Evolutionary conservation across 2,797 vertebrate species (phyloP).

Genomic region (Atherinosoma microstoma): DNA sequence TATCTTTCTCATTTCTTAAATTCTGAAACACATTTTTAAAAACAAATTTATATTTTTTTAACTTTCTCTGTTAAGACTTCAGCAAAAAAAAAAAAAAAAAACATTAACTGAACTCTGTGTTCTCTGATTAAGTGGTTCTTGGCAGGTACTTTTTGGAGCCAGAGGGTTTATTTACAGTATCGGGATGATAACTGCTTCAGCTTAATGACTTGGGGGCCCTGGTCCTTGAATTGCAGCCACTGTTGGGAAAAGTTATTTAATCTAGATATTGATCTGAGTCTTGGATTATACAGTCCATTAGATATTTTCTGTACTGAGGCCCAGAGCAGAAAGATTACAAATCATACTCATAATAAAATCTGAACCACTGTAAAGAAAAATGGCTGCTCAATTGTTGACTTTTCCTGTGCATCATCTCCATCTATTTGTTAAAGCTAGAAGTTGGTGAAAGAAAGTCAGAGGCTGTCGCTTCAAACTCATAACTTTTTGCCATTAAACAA

Average conservation of each 20-base stretch:
- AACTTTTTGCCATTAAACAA: background rate
- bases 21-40: background rate
- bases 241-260: background rate
- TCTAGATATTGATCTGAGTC: conserved; percentile 4
- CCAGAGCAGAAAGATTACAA: background rate
- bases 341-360: background rate
- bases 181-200: conserved; percentile 15
- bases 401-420: background rate
- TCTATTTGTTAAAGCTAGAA: background rate
- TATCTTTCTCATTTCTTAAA: conserved; percentile 30
- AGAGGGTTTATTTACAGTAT: conserved; percentile 30
- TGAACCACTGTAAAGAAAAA: background rate
- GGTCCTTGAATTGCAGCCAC: conserved; percentile 1
- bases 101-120: background rate
- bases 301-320: background rate
- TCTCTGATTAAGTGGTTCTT: conserved; percentile 42
- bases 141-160: conserved; percentile 29
- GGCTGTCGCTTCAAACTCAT: background rate
- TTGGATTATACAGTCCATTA: background rate
- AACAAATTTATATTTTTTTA: background rate
- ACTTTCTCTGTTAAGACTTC: conserved; percentile 9
- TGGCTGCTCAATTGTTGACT: background rate
- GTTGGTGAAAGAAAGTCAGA: background rate
- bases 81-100: conserved; percentile 6
- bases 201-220: conserved; percentile 6